Evolutionary conservation across 2,113 vertebrate species (phyloP), one percentile per base, ranked within the genome.

Genomic region (Ramphastos sulfuratus): DNA sequence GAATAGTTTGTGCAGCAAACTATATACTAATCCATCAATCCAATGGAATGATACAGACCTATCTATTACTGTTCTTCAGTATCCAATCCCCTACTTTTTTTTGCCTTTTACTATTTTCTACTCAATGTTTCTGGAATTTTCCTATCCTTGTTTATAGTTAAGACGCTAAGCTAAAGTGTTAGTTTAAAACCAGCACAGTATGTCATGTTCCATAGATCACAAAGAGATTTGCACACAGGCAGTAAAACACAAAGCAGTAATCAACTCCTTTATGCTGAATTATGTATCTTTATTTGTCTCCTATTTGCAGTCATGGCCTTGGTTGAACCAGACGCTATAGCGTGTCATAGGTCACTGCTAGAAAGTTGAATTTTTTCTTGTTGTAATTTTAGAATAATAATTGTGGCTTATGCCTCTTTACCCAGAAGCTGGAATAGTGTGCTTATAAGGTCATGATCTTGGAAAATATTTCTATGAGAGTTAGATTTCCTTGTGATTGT

Each of bases 351-450:
- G 56, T 85, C 81, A 66, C 46, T 58, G 16, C n/a, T 37, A 56
- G 39, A 74, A 93, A 58, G 50, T 15, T 67, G 8, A 44, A 70
- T 90, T 90, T 92, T 37, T 90, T 91, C 48, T 48, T 79, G 3
- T 8, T 79, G 42, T 71, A 87, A 76, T 87, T 94, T 85, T 95
- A 89, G 78, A 91, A 70, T 82, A 56, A 33, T 44, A 52, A 18
- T 79, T 42, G 42, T 54, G 19, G 42, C 20, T 85, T 85, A n/a
- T 71, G 54, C 56, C 60, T 37, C 85, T 89, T 95, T 77, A 89
- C 72, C 64, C 60, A 91, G 89, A 69, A 89, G 28, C 1, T 84
- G 35, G 39, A 89, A 85, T 33, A 77, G 60, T 27, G 20, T 59
- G 28, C 73, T 87, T 87, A 64, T 64, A 84, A 89, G 82, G 28